Conservation (phyloP, 2,113 vertebrate genomes). For the Ondatra zibethicus region DNA sequence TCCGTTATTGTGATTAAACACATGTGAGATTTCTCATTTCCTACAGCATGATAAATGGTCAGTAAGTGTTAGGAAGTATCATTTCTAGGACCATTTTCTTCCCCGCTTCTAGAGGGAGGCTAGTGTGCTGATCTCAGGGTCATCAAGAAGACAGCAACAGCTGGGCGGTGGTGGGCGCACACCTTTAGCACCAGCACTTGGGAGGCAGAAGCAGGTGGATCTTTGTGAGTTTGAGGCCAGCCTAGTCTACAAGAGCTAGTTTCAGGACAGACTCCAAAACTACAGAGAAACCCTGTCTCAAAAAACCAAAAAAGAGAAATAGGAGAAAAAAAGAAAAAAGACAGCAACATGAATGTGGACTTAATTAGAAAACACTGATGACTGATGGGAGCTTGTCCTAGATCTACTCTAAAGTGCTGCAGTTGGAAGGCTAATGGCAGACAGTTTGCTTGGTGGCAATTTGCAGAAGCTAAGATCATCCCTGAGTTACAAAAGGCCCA, state of each 20-base stretch:
- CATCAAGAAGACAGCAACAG: conserved; percentile 43
- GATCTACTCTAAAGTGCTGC: neutral
- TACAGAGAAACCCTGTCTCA: no score
- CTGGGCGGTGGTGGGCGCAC: no score
- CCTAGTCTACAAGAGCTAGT: no score
- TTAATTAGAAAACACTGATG: conserved; percentile 31
- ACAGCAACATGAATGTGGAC: neutral
- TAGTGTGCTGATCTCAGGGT: neutral
- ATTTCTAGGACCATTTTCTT: neutral
- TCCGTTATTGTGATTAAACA: neutral
- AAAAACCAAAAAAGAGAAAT: no score
- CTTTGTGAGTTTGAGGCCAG: no score
- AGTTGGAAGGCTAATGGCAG: neutral
- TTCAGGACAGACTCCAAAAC: no score
- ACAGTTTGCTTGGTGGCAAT: conserved; percentile 1
- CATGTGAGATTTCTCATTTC: neutral
- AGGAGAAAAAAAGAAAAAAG: no score
- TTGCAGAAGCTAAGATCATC: conserved; percentile 38
- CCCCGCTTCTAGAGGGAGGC: conserved; percentile 26
- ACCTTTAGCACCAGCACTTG: no score
- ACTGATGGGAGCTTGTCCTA: neutral
- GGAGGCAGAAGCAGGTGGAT: no score
- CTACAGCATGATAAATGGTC: neutral
- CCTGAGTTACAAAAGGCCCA: neutral
- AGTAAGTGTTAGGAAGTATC: neutral